phyloP scores from a whole-genome alignment of 1,140 invertebrate species.

The Cyrtorhinus lividipennis region DNA sequence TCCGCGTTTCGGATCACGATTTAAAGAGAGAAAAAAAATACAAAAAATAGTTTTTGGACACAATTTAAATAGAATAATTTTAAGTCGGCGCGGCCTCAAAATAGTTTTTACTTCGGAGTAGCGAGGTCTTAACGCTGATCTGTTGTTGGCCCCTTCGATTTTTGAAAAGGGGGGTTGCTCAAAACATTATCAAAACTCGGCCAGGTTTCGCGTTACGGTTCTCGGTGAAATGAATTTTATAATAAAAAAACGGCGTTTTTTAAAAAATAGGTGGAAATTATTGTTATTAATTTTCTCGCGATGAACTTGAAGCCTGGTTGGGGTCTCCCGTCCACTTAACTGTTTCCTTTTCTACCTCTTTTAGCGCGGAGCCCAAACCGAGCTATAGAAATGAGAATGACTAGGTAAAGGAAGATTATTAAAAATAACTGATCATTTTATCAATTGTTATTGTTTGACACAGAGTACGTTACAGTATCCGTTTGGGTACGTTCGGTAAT shows the following conservation, averaged over 20 bases:
- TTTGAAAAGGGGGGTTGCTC: slow-evolving; percentile 18
- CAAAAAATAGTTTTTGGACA: background rate
- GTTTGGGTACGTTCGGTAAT: too few species aligned
- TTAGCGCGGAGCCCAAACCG: slow-evolving; percentile 9
- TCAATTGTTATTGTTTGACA: background rate
- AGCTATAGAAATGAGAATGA: slow-evolving; percentile 2
- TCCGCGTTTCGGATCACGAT: too few species aligned
- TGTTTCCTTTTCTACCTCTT: slow-evolving; percentile 17
- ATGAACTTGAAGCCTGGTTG: background rate
- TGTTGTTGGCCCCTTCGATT: background rate
- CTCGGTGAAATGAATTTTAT: background rate
- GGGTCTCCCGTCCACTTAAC: slow-evolving; percentile 18
- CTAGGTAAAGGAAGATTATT: background rate
- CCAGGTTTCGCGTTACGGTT: slow-evolving; percentile 11
- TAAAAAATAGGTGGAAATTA: too few species aligned
- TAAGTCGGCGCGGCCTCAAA: slow-evolving; percentile 1
- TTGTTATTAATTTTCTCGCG: too few species aligned
- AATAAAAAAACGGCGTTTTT: slow-evolving; percentile 7
- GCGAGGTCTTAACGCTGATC: background rate
- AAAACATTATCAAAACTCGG: slow-evolving; percentile 23
- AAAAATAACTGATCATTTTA: background rate
- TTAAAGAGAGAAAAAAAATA: too few species aligned
- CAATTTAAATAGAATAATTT: slow-evolving; percentile 2
- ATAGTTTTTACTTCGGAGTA: slow-evolving; percentile 14
- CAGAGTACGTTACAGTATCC: too few species aligned